Evolutionary conservation across 2,888 invertebrate species (phyloP), one percentile per base, ranked within the genome.

Genomic region (Eugnorisma glareosa): DNA sequence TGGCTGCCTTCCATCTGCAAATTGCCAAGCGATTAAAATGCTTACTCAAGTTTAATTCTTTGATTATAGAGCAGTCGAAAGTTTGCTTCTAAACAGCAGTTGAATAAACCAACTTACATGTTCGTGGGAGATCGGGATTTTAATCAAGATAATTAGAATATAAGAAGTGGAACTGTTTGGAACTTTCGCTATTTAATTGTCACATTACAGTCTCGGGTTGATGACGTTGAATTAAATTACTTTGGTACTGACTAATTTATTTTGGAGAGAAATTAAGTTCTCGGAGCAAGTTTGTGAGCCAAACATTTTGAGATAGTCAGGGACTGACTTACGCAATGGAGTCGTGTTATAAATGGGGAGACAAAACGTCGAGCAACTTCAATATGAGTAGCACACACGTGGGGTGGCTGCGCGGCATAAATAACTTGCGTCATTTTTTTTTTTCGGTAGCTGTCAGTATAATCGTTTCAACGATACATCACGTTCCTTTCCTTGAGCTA

Each of bases 41-140:
- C 83, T 86, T 86, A 84, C 81, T 86, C 81, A 85, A 88, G 79
- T 88, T 88, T 85, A 86, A 88, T 88, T 88, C 85, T 88, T 89
- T 88, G 81, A 88, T 89, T 83, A 88, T 85, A 88, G 81, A 88
- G 82, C 76, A 83, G 81, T 81, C 67, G 72, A 83, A 85, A 89
- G 83, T 89, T 88, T 74, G 71, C 79, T 81, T 73, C 77, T 77
- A 85, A 86, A 86, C 81, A 88, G 77, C 77, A 75, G 75, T 89
- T 81, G 78, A 81, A 86, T 83, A 84, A 86, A 88, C 84, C 77
- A 72, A 81, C 81, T 86, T 78, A 84, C 88, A 84, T 82, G 77
- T 77, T 88, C 83, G 40, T 72, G 68, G 69, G 51, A 82, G 78
- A 80, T 82, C 83, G 76, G 76, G 80, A 82, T 85, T 88, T 88